These are phyloP conservation scores for Meteorus sp. DNA, from an alignment of 1,140 invertebrate genomes.

Conservation along the genomic window DNA sequence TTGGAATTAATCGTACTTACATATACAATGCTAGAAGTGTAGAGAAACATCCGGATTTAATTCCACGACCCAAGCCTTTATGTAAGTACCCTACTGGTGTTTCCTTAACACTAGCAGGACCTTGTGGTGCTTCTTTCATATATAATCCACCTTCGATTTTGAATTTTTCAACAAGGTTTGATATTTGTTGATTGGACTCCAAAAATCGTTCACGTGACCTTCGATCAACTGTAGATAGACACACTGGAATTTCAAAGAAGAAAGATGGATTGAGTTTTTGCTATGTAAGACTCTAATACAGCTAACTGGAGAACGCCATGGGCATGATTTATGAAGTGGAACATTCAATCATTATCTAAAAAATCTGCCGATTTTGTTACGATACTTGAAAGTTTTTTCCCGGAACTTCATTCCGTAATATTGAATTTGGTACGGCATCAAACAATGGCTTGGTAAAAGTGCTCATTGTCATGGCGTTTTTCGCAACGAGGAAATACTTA, in stretches of 20 bases:
- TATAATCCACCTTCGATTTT: slow-evolving; percentile 76
- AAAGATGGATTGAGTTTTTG: not conserved
- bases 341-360: too few species aligned
- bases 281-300: too few species aligned
- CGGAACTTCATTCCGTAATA: too few species aligned
- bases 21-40: slow-evolving; percentile 75
- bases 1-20: slow-evolving; percentile 61
- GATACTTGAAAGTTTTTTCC: too few species aligned
- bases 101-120: slow-evolving; percentile 52
- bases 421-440: too few species aligned
- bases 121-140: slow-evolving; percentile 63
- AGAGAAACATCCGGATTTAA: slow-evolving; percentile 70
- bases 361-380: too few species aligned
- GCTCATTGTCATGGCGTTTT: too few species aligned
- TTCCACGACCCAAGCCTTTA: slow-evolving; percentile 54
- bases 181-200: slow-evolving; percentile 91
- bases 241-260: slow-evolving; percentile 63
- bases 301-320: too few species aligned
- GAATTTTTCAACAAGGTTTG: slow-evolving; percentile 88
- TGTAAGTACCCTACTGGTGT: slow-evolving; percentile 42
- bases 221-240: slow-evolving; percentile 88
- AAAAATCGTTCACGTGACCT: slow-evolving; percentile 85
- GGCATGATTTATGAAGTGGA: too few species aligned
- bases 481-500: too few species aligned
- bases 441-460: too few species aligned